Base-by-base conservation (phyloP, 2,113 vertebrate species). In the Phoenicopterus ruber region DNA sequence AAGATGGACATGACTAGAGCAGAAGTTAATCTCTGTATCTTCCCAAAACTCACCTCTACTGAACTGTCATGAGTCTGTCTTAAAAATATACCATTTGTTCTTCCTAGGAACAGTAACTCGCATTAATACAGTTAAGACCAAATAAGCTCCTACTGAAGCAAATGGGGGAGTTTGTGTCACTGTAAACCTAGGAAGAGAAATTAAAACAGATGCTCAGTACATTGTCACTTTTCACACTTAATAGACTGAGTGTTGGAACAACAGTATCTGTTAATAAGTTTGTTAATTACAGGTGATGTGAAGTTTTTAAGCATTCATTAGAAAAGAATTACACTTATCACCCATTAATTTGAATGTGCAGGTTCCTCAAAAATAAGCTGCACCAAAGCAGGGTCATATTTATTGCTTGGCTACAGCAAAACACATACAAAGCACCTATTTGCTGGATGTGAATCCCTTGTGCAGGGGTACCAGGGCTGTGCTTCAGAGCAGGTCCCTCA, bases 241-340 rank as follows among this genome's bases (percentile, higher is more conserved):
- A 92, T 62, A 66, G 66, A 84, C 18, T 28, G 19, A 79, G n/a
- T 16, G 17, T 78, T 85, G 38, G 65, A 83, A 88, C 72, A 93
- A 59, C 21, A 72, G 52, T 72, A 79, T 63, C 77, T 93, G 40
- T 69, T 81, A 93, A 82, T 61, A 86, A 46, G 34, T 76, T 91
- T 95, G 71, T 79, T 93, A 94, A 86, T 94, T 93, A 95, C 79
- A 86, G 65, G 54, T 85, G 78, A 93, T 74, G 31, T 49, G 40
- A 91, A 74, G 49, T 34, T 91, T 67, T 88, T 80, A 90, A 82
- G 61, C 95, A 94, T 71, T 94, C 46, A 29, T 70, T 83, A 94
- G 46, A 71, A 86, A 90, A 91, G 8, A 88, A 80, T 86, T 76
- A 76, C 32, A 83, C 25, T 84, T 63, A 78, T 29, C 17, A 76